A percentile compares a stretch with the other conserved stretches of the same genome.
phyloP scores from a whole-genome alignment of 2,797 vertebrate genomes.

The Gymnodraco acuticeps region DNA sequence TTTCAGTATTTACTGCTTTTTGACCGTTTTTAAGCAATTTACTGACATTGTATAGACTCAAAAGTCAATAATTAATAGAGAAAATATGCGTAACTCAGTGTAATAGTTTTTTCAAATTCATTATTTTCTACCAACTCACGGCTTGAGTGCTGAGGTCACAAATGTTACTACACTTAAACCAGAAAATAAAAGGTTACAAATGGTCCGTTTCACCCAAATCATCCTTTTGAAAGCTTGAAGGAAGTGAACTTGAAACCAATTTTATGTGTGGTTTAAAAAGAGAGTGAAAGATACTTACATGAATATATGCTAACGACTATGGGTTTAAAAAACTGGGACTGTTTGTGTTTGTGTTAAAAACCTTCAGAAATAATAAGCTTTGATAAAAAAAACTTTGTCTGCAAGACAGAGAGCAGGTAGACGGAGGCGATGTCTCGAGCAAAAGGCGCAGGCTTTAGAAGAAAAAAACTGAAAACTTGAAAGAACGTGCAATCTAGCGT shows the following conservation, averaged over 20 bases:
- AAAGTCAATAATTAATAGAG: background rate
- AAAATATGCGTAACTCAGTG: background rate
- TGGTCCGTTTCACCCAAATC: conserved; percentile 26
- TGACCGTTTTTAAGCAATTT: background rate
- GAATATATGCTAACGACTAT: conserved; percentile 22
- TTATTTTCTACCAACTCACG: background rate
- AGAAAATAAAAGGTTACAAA: conserved; percentile 1
- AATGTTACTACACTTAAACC: background rate
- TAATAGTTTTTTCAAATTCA: too few species aligned
- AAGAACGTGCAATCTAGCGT: conserved; percentile 87
- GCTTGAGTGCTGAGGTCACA: conserved; percentile 14
- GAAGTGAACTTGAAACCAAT: conserved; percentile 40
- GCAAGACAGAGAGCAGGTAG: conserved; percentile 29
- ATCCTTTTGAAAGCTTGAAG: background rate
- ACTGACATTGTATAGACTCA: background rate
- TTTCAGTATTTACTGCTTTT: background rate
- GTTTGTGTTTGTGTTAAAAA: conserved; percentile 59
- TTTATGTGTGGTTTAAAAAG: conserved; percentile 80
- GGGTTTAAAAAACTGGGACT: conserved; percentile 33
- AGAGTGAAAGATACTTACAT: background rate
- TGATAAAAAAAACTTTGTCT: conserved; percentile 38
- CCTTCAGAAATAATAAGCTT: conserved; percentile 69
- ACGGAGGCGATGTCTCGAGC: conserved; percentile 10
- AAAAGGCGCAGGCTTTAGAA: conserved; percentile 72
- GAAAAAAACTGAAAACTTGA: conserved; percentile 70